Percentiles rank a stretch among this genome's conserved stretches.
phyloP scores from a whole-genome alignment of 2,888 invertebrate genomes.

The Melieria omissa region DNA sequence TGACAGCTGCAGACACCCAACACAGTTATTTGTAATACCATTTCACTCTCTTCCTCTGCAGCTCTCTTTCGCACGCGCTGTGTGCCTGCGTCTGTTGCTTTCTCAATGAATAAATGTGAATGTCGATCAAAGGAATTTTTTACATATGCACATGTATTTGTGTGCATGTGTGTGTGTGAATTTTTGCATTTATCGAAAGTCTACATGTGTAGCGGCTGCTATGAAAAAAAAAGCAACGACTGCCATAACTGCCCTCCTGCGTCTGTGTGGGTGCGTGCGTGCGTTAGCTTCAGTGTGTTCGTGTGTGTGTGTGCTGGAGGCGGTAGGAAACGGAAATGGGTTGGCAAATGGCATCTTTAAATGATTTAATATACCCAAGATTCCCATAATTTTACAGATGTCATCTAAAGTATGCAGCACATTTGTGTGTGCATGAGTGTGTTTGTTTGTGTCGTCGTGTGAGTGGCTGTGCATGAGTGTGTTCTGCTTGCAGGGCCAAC shows the following conservation, averaged over 20 bases:
- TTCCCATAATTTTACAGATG: conserved; percentile 39
- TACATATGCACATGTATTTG: not conserved
- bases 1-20: not conserved
- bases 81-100: conserved; percentile 16
- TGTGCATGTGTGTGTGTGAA: not conserved
- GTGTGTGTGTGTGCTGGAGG: not conserved
- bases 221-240: not conserved
- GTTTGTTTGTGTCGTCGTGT: conserved; percentile 12
- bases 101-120: not conserved
- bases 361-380: conserved; percentile 42
- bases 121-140: not conserved
- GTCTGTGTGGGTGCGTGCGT: conserved; percentile 1
- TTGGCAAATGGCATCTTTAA: conserved; percentile 40
- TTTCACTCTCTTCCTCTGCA: too few relatives aligned
- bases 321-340: conserved; percentile 32
- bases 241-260: not conserved
- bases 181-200: not conserved
- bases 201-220: too few relatives aligned
- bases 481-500: not conserved
- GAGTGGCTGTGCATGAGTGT: conserved; percentile 20
- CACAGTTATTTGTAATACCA: too few relatives aligned
- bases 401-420: conserved; percentile 27
- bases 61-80: not conserved
- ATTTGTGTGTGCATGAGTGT: not conserved
- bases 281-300: not conserved